These are phyloP conservation scores for Synanthedon andrenaeformis DNA, from an alignment of 2,888 invertebrate genomes.

Conservation along the genomic window DNA sequence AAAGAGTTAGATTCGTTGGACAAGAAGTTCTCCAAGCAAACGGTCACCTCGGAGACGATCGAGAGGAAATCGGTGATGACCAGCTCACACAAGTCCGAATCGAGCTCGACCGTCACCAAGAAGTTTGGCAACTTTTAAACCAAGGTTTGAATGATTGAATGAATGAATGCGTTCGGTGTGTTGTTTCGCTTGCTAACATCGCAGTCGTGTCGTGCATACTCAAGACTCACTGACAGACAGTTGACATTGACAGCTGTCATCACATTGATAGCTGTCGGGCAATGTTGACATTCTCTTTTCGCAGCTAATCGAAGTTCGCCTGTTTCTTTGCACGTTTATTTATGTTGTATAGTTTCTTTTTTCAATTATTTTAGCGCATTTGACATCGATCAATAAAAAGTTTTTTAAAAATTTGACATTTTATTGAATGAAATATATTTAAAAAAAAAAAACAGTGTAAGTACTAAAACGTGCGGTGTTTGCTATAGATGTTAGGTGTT, in stretches of 20 bases:
- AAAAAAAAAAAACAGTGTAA: neutral
- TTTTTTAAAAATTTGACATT: too few species aligned
- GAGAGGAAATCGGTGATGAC: slow-evolving; percentile 78
- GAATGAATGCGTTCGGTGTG: slow-evolving; percentile 7
- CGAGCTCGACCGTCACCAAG: slow-evolving; percentile 69
- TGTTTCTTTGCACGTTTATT: slow-evolving; percentile 4
- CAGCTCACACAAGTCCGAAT: slow-evolving; percentile 71
- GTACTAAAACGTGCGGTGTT: neutral
- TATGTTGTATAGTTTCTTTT: too few species aligned
- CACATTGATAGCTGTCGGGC: neutral
- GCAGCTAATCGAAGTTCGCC: slow-evolving; percentile 3
- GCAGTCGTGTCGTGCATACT: slow-evolving; percentile 2
- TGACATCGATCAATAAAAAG: too few species aligned
- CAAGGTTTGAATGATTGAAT: slow-evolving; percentile 20
- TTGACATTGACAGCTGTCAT: neutral
- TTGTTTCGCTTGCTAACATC: slow-evolving; percentile 9
- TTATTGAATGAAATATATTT: too few species aligned
- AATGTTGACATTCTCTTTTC: slow-evolving; percentile 4
- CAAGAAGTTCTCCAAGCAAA: slow-evolving; percentile 75
- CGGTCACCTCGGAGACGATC: slow-evolving; percentile 76
- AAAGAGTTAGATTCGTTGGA: slow-evolving; percentile 72
- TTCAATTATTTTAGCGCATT: too few species aligned
- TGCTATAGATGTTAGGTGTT: neutral
- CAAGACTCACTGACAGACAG: neutral
- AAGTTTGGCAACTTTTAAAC: slow-evolving; percentile 60